phyloP scores from a whole-genome alignment of 2,888 invertebrate species.

The Spilosoma lubricipeda region DNA sequence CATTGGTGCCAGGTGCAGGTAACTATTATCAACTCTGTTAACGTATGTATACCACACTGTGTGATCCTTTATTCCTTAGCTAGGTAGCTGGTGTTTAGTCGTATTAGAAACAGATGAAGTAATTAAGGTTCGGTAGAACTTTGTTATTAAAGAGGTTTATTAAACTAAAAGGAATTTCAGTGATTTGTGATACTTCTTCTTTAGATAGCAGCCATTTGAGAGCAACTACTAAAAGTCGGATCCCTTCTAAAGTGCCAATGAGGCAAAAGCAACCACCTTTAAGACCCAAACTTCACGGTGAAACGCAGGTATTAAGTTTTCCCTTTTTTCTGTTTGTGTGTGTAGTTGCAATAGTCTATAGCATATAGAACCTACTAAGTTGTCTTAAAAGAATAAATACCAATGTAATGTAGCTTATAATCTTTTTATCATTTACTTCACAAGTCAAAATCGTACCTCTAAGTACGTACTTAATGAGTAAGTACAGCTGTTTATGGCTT shows the following conservation, averaged over 20 bases:
- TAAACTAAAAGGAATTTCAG: background rate
- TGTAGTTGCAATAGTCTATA: background rate
- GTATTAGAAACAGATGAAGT: background rate
- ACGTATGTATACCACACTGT: background rate
- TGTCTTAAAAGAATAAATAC: no score
- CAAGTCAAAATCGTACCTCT: no score
- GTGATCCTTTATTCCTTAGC: background rate
- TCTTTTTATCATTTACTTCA: no score
- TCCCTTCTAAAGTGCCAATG: constrained; percentile 65
- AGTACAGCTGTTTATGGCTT: background rate
- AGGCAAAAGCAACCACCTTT: constrained; percentile 42
- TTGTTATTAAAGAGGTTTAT: background rate
- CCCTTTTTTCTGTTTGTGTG: background rate
- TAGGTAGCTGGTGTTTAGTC: background rate
- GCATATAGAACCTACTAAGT: no score
- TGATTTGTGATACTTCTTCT: background rate
- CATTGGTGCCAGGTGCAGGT: constrained; percentile 44
- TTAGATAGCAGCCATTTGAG: constrained; percentile 40
- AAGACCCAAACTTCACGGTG: constrained; percentile 49
- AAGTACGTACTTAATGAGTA: background rate
- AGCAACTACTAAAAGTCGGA: constrained; percentile 60
- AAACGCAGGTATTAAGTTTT: constrained; percentile 44
- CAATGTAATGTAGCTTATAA: background rate
- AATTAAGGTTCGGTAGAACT: background rate
- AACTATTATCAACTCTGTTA: background rate